phyloP scores from a whole-genome alignment of 2,113 vertebrate genomes.

The Callospermophilus lateralis region DNA sequence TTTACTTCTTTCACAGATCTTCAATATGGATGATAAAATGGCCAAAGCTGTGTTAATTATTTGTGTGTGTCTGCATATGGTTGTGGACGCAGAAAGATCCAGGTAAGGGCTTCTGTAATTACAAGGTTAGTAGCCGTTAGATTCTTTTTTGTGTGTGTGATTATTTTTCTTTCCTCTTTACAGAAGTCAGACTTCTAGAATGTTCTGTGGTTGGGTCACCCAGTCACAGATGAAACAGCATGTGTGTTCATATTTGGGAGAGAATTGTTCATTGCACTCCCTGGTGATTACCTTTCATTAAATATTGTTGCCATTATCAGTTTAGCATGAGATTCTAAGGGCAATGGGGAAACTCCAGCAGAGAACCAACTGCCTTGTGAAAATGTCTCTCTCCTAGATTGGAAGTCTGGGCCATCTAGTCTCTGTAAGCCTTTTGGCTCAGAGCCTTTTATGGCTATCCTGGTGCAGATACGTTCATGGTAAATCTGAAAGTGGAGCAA shows the following conservation, averaged over 20 bases:
- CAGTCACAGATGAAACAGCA: constrained; percentile 70
- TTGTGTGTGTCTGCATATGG: neutral
- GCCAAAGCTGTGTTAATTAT: constrained; percentile 54
- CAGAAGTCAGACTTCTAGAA: constrained; percentile 52
- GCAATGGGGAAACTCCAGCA: constrained; percentile 21
- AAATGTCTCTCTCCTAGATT: constrained; percentile 75
- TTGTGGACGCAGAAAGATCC: constrained; percentile 66
- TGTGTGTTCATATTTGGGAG: constrained; percentile 65
- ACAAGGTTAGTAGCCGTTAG: constrained; percentile 51
- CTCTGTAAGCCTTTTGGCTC: neutral
- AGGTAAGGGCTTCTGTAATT: constrained; percentile 16
- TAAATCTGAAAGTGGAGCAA: constrained; percentile 25
- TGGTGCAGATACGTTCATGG: neutral
- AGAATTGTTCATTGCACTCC: constrained; percentile 68
- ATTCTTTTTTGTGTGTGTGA: constrained; percentile 1
- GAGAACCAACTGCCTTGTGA: constrained; percentile 76
- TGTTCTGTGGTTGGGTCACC: constrained; percentile 64
- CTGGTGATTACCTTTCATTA: constrained; percentile 78
- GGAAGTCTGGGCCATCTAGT: neutral
- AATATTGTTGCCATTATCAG: constrained; percentile 24
- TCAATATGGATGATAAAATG: constrained; percentile 69
- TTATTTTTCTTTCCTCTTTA: constrained; percentile 58
- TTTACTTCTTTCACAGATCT: constrained; percentile 66
- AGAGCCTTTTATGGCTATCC: neutral
- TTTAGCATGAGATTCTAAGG: neutral